Percentiles rank a stretch among this genome's conserved stretches.
Evolutionary conservation across 2,888 invertebrate genomes (phyloP).

Genomic region (Drosophila bunnanda): DNA sequence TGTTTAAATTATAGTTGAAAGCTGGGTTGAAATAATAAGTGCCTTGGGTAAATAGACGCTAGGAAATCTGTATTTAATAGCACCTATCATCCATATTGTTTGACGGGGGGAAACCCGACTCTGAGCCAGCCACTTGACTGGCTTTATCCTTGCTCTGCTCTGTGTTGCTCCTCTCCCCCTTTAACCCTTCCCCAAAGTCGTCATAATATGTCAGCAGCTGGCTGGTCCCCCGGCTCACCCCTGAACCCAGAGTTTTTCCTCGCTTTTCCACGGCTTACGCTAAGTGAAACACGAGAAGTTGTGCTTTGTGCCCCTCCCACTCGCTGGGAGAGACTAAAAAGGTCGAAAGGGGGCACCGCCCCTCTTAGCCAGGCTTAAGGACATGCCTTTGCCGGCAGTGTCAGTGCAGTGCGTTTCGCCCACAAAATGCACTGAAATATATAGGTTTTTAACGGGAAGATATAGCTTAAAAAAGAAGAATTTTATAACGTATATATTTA

Average conservation of each 20-base stretch:
- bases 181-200: slow-evolving; percentile 3
- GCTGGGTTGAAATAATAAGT: too few relatives aligned
- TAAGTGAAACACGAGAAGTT: slow-evolving; percentile 41
- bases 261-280: slow-evolving; percentile 28
- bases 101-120: background rate
- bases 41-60: background rate
- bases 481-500: too few relatives aligned
- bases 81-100: slow-evolving; percentile 4
- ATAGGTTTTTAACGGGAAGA: background rate
- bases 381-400: slow-evolving; percentile 1
- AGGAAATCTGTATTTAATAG: slow-evolving; percentile 8
- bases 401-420: slow-evolving; percentile 1
- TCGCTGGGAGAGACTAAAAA: background rate
- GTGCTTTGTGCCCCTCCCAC: slow-evolving; percentile 19
- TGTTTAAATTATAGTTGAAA: background rate
- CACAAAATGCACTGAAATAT: slow-evolving; percentile 19
- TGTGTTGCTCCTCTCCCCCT: too few relatives aligned
- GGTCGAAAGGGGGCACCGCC: slow-evolving; percentile 1
- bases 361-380: slow-evolving; percentile 36
- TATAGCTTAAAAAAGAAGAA: too few relatives aligned
- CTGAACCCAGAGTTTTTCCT: background rate
- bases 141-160: background rate
- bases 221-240: background rate
- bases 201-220: slow-evolving; percentile 25
- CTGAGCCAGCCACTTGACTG: slow-evolving; percentile 26